Evolutionary conservation across 2,888 invertebrate genomes (phyloP), one percentile per base, ranked within the genome.

Genomic region (Smittia aterrima): DNA sequence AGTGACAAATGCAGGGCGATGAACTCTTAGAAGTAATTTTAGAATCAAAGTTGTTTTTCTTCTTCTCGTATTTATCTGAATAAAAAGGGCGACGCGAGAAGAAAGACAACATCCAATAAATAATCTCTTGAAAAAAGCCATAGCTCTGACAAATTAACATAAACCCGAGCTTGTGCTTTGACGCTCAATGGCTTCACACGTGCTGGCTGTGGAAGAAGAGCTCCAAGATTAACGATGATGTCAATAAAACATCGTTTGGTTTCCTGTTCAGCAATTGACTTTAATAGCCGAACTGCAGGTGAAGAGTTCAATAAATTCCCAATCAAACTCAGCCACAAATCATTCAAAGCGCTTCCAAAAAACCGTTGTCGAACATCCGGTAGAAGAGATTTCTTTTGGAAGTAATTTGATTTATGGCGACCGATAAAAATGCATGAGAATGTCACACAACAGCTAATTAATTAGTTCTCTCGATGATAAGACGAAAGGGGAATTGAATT

Each of bases 1-100:
- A 25, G 25, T 68, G 47, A 68, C 53, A 47, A 68, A 68, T 16
- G 53, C 53, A 53, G 53, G 3, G 16, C n/a, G 13, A n/a, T 53
- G 53, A 53, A 53, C 53, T 53, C 16, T 38, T 11, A 4, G 11
- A 38, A 38, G 38, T 38, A 38, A 38, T 7, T 38, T 38, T 38
- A 38, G 38, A 38, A n/a, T n/a, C n/a, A n/a, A 40, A 40, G 6
- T 40, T 54, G n/a, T 54, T 18, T 18, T 54, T 54, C 54, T 54
- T n/a, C 54, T 54, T 54, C 13, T 16, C 16, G 54, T 54, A 38
- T 38, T 38, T 11, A 38, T 38, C 38, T 38, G 6, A 38, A 4
- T 38, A 11, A 38, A 38, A n/a, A n/a, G n/a, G n/a, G n/a, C n/a
- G n/a, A n/a, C n/a, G n/a, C n/a, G 6, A 38, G 38, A 38, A 38